A percentile compares a stretch with the other conserved stretches of the same genome.
These are phyloP conservation scores for Anolis apletophallus DNA, from an alignment of 2,797 vertebrate species.

Conservation along the genomic window DNA sequence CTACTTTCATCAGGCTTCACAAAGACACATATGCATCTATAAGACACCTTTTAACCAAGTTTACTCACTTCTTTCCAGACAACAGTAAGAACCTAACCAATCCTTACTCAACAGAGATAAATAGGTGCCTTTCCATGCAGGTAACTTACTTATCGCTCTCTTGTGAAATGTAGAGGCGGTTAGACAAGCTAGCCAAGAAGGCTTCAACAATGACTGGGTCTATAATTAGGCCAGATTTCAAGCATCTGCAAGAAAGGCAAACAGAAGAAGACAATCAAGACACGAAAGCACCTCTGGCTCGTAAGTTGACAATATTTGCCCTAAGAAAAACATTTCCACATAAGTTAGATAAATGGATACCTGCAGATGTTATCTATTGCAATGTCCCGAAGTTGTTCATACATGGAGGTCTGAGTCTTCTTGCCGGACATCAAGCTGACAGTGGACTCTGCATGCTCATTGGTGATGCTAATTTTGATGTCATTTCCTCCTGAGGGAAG, in stretches of 20 bases:
- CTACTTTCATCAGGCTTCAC: neutral
- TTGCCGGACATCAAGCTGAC: conserved; percentile 85
- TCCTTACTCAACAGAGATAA: neutral
- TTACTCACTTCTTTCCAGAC: neutral
- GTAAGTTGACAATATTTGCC: neutral
- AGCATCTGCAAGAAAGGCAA: conserved; percentile 80
- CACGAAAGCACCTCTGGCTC: neutral
- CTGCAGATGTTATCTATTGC: conserved; percentile 99
- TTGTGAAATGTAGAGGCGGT: conserved; percentile 97
- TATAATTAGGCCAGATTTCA: conserved; percentile 93
- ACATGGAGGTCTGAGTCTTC: conserved; percentile 95
- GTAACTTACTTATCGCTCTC: conserved; percentile 94
- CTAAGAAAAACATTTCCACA: neutral
- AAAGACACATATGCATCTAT: neutral
- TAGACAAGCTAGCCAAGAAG: conserved; percentile 96
- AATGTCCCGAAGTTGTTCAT: conserved; percentile 96
- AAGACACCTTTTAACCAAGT: neutral
- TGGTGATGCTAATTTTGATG: conserved; percentile 98
- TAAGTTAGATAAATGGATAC: conserved; percentile 68
- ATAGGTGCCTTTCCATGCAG: neutral
- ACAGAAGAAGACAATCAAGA: neutral
- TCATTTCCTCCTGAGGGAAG: conserved; percentile 83
- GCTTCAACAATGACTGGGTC: conserved; percentile 96
- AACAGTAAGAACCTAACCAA: conserved; percentile 2
- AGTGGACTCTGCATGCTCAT: conserved; percentile 93